phyloP scores from a whole-genome alignment of 2,888 invertebrate species.

The Oxycera nigricornis region DNA sequence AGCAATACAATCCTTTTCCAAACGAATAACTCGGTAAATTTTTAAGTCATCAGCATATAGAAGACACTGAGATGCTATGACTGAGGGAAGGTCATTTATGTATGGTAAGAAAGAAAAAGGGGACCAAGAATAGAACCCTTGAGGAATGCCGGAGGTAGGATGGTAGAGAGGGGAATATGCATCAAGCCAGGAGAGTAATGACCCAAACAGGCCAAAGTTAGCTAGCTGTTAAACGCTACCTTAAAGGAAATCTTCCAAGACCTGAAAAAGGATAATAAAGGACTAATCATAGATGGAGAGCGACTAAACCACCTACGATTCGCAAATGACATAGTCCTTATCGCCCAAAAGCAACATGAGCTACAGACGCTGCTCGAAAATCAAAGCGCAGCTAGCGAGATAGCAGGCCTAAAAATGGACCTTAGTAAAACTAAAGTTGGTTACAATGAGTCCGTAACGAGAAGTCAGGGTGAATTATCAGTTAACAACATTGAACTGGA shows the following conservation, averaged over 20 bases:
- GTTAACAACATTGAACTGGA: background rate
- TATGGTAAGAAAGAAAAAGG: no score
- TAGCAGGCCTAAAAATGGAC: background rate
- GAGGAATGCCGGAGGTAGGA: no score
- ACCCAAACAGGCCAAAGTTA: no score
- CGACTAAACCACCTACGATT: background rate
- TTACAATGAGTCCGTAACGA: no score
- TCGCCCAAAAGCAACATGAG: background rate
- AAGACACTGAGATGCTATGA: no score
- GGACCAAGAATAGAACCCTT: no score
- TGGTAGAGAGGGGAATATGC: background rate
- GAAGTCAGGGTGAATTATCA: background rate
- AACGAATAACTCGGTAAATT: no score
- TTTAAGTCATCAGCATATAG: no score
- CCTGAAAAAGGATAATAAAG: background rate
- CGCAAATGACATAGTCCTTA: background rate
- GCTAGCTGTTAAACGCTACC: background rate
- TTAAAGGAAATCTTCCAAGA: background rate
- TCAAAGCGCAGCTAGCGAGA: background rate
- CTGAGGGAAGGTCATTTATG: no score
- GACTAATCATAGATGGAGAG: background rate
- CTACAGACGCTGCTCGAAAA: no score
- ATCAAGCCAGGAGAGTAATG: background rate
- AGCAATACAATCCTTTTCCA: no score
- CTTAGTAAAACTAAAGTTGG: background rate